phyloP scores from a whole-genome alignment of 2,888 invertebrate species.

The Meteorus colon region DNA sequence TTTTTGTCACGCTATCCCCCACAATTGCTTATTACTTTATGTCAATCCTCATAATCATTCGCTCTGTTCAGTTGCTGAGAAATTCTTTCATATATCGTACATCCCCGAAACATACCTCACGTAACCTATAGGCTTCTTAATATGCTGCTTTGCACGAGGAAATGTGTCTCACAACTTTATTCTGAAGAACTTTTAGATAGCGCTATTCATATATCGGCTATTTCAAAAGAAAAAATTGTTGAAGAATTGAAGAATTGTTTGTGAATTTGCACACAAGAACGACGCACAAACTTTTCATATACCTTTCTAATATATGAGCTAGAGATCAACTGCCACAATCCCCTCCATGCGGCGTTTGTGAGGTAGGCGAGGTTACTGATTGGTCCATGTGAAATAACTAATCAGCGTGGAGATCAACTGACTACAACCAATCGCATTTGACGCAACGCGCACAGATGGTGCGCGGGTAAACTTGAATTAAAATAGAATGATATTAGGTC shows the following conservation, averaged over 20 bases:
- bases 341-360: constrained; percentile 50
- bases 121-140: constrained; percentile 3
- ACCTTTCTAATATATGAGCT: constrained; percentile 21
- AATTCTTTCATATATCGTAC: background rate
- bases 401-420: constrained; percentile 44
- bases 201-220: background rate
- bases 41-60: background rate
- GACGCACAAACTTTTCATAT: constrained; percentile 38
- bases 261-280: background rate
- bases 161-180: background rate
- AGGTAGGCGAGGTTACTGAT: constrained; percentile 43
- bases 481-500: background rate
- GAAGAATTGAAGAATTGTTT: background rate
- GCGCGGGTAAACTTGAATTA: constrained; percentile 37
- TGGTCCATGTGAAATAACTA: constrained; percentile 52
- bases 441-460: background rate
- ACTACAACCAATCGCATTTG: constrained; percentile 51
- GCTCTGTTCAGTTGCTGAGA: background rate
- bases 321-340: constrained; percentile 62
- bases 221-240: background rate
- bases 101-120: constrained; percentile 36
- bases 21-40: background rate
- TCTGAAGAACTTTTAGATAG: background rate
- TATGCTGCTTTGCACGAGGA: background rate
- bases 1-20: background rate